Conservation (phyloP, 2,888 invertebrate genomes). For the Agrilus biguttatus region DNA sequence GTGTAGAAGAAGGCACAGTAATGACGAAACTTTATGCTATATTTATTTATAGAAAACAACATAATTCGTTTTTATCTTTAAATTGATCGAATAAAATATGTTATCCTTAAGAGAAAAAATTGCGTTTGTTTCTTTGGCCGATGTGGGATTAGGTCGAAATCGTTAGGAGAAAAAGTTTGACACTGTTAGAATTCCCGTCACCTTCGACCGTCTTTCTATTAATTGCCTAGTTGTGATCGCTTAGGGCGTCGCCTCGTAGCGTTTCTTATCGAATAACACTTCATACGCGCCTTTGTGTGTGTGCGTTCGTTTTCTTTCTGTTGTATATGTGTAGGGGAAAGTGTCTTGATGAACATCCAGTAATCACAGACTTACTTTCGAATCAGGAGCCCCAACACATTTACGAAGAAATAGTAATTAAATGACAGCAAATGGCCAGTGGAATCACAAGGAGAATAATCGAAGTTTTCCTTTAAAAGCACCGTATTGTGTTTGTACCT, state of each 20-base stretch:
- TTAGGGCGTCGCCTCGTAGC: slow-evolving; percentile 18
- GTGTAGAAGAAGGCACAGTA: no score
- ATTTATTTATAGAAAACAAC: no score
- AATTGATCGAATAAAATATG: no score
- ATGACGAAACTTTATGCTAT: no score
- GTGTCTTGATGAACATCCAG: slow-evolving; percentile 30
- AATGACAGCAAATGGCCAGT: slow-evolving; percentile 2
- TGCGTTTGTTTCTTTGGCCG: no score
- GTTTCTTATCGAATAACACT: no score
- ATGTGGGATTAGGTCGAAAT: no score
- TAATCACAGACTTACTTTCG: slow-evolving; percentile 31
- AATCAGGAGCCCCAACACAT: slow-evolving; percentile 21
- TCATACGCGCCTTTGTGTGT: slow-evolving; percentile 16
- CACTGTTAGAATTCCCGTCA: slow-evolving; percentile 29
- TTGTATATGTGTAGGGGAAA: slow-evolving; percentile 13
- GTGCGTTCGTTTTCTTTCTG: slow-evolving; percentile 7
- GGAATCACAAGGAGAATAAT: no score
- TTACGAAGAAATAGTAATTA: slow-evolving; percentile 27
- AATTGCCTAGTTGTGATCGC: slow-evolving; percentile 31
- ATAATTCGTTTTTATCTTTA: no score
- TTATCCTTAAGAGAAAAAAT: no score
- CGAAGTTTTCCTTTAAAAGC: no score
- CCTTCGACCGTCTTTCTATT: slow-evolving; percentile 29
- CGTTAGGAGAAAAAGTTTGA: slow-evolving; percentile 9
- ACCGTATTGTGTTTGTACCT: no score